These are phyloP conservation scores for Beaufortia kweichowensis DNA, from an alignment of 2,113 vertebrate genomes.

Conservation along the genomic window DNA sequence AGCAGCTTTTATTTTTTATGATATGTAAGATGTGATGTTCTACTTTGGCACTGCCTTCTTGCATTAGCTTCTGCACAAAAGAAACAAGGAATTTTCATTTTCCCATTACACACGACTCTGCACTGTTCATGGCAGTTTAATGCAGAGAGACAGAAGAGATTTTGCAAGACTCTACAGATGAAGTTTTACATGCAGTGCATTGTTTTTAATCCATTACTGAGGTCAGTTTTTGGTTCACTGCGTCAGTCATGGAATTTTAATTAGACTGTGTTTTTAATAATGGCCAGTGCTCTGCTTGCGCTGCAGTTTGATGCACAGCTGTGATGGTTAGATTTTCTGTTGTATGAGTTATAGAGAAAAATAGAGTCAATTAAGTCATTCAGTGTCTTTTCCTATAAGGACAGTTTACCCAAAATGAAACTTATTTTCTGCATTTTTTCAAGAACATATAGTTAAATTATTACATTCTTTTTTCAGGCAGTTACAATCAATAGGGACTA, in stretches of 20 bases:
- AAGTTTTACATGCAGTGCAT: constrained; percentile 38
- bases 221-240: constrained; percentile 36
- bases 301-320: not conserved
- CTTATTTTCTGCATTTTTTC: too few species aligned
- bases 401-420: too few species aligned
- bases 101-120: constrained; percentile 26
- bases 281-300: constrained; percentile 1
- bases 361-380: not conserved
- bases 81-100: constrained; percentile 27
- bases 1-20: constrained; percentile 3
- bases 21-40: not conserved
- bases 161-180: constrained; percentile 46
- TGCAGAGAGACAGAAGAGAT: constrained; percentile 53
- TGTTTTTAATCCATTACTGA: constrained; percentile 42
- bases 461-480: too few species aligned
- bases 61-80: constrained; percentile 21
- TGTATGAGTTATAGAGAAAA: not conserved
- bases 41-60: not conserved
- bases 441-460: too few species aligned
- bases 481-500: too few species aligned
- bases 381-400: too few species aligned
- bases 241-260: constrained; percentile 41
- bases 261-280: constrained; percentile 39
- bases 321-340: constrained; percentile 8
- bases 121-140: constrained; percentile 33